Evolutionary conservation across 2,888 invertebrate species (phyloP).

Genomic region (Lucinisca nassula): DNA sequence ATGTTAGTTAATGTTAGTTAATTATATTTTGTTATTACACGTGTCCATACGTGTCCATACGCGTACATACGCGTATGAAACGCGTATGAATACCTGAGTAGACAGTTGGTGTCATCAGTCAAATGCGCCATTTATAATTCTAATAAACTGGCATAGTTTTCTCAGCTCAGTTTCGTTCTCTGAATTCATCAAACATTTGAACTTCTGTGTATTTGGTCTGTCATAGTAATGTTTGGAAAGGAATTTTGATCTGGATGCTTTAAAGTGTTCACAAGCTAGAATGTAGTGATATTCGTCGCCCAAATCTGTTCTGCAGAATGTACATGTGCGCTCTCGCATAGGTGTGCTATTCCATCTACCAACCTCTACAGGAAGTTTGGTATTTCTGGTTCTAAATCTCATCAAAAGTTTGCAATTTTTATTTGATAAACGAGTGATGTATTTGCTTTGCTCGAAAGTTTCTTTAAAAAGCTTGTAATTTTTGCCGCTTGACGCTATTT

Average conservation of each 20-base stretch:
- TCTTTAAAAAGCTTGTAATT: conserved; percentile 10
- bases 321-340: not conserved
- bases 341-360: not conserved
- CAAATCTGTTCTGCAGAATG: not conserved
- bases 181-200: not conserved
- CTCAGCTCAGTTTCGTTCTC: not conserved
- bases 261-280: not conserved
- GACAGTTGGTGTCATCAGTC: too few species aligned
- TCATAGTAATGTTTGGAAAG: not conserved
- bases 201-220: not conserved
- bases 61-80: too few species aligned
- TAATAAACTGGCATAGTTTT: not conserved
- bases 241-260: not conserved
- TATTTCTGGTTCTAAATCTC: conserved; percentile 4
- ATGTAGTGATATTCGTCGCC: conserved; percentile 15
- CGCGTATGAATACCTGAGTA: too few species aligned
- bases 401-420: not conserved
- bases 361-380: not conserved
- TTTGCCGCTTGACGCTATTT: not conserved
- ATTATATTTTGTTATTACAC: too few species aligned
- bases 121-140: not conserved
- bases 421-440: not conserved
- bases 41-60: too few species aligned
- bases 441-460: not conserved
- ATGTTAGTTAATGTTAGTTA: too few species aligned